A percentile compares a stretch with the other conserved stretches of the same genome.
Conservation (phyloP, 2,797 vertebrate species). For the Anguilla anguilla region DNA sequence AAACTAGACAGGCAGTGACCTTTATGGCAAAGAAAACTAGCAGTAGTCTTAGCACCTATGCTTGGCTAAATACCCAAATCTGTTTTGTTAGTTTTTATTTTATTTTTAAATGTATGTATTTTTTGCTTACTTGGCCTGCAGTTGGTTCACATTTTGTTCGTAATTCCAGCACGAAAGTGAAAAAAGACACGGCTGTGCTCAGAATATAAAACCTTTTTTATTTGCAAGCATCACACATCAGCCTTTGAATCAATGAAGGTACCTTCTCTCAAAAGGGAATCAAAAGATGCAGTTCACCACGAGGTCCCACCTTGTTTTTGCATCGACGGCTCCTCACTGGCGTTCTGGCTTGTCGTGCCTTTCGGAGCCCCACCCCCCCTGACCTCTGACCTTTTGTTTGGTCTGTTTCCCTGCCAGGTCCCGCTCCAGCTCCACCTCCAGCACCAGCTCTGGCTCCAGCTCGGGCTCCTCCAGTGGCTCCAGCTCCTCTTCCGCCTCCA, state of each 20-base stretch:
- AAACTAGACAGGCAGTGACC: background rate
- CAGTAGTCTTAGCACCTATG: background rate
- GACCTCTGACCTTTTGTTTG: background rate
- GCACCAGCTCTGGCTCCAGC: conserved; percentile 93
- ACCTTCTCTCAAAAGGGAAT: background rate
- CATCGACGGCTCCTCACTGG: background rate
- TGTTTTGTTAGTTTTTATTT: no score
- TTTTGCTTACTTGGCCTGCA: background rate
- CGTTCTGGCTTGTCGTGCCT: background rate
- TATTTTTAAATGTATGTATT: background rate
- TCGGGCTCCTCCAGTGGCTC: conserved; percentile 95
- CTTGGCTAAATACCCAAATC: background rate
- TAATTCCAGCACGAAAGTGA: background rate
- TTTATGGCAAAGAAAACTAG: background rate
- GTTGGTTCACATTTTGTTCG: background rate
- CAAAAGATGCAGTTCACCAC: no score
- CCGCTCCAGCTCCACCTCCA: conserved; percentile 89
- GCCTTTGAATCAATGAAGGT: background rate
- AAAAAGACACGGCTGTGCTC: background rate
- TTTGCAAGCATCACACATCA: background rate
- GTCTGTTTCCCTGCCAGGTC: conserved; percentile 64
- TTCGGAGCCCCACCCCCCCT: background rate
- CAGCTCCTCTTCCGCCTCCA: conserved; percentile 92
- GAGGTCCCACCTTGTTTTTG: background rate
- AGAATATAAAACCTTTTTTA: background rate